A percentile compares a stretch with the other conserved stretches of the same genome.
These are phyloP conservation scores for Drosophila sproati DNA, from an alignment of 1,140 invertebrate species.

Conservation along the genomic window DNA sequence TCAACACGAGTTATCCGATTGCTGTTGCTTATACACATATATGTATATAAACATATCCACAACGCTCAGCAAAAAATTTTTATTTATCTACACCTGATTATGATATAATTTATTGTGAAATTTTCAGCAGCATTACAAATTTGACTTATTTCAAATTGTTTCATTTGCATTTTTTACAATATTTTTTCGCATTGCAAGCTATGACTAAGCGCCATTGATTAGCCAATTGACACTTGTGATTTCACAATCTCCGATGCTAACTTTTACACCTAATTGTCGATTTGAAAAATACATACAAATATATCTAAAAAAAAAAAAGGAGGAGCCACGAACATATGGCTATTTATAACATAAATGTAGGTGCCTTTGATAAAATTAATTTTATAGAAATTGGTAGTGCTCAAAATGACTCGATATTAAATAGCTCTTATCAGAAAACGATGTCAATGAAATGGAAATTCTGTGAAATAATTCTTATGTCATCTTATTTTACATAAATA, in stretches of 20 bases:
- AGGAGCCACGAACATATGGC: not conserved
- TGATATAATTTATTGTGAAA: conserved; percentile 26
- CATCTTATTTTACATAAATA: no score
- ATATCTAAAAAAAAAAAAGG: not conserved
- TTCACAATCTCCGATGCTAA: conserved; percentile 42
- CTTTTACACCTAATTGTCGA: conserved; percentile 57
- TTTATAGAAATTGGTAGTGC: not conserved
- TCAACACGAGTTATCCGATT: not conserved
- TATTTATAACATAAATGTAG: not conserved
- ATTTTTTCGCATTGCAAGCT: not conserved
- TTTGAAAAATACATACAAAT: conserved; percentile 8
- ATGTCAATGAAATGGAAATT: no score
- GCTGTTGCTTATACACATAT: no score
- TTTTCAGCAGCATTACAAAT: conserved; percentile 11
- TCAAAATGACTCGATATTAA: no score
- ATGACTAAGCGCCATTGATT: conserved; percentile 31
- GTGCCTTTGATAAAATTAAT: not conserved
- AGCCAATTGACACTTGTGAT: conserved; percentile 37
- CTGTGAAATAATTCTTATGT: no score
- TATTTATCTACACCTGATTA: conserved; percentile 4
- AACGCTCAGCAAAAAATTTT: not conserved
- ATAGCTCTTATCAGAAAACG: no score
- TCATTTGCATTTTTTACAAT: not conserved
- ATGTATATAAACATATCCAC: conserved; percentile 7
- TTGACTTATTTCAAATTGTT: not conserved